Evolutionary conservation across 2,888 invertebrate species (phyloP), one percentile per base, ranked within the genome.

Genomic region (Campoletis raptor): DNA sequence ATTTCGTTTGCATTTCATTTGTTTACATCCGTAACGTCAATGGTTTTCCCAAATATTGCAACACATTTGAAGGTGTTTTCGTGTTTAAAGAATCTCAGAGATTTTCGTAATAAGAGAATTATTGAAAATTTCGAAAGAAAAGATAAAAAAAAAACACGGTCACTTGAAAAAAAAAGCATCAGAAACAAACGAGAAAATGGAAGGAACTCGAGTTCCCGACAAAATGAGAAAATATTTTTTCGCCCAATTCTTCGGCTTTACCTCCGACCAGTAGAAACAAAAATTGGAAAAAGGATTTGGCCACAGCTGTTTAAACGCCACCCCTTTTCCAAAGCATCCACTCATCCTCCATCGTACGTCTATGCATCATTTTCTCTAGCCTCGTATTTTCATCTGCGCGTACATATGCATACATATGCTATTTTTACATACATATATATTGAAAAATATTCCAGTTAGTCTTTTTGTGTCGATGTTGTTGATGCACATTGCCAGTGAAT

Each of bases 261-360:
- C 72, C 66, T 81, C 73, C 79, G 74, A 67, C 70, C 69, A 76
- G 36, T 57, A 37, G 74, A 54, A 52, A 52, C 54, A 72, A 61
- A 77, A 85, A 81, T 85, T 87, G 80, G 45, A 37, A 64, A 90
- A 92, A 91, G 89, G 91, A 91, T 91, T 91, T 89, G 87, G 72
- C 85, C 87, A 88, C 92, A 92, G 92, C 92, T 92, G 92, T 90
- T 92, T 90, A 92, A 91, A 92, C 90, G 88, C 77, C 88, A 87
- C 85, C 89, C 89, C 72, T 84, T 40, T 57, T 67, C 73, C 61
- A 30, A 40, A 78, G 77, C 87, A 86, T 84, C 89, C 85, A 83
- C 87, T 76, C 82, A 86, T 83, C 85, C 83, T 81, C 74, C 81
- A 64, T 84, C 85, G 84, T 69, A 77, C 66, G 54, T 36, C 12